Conservation (phyloP, 2,113 vertebrate genomes). For the Brevimyrus niger region DNA sequence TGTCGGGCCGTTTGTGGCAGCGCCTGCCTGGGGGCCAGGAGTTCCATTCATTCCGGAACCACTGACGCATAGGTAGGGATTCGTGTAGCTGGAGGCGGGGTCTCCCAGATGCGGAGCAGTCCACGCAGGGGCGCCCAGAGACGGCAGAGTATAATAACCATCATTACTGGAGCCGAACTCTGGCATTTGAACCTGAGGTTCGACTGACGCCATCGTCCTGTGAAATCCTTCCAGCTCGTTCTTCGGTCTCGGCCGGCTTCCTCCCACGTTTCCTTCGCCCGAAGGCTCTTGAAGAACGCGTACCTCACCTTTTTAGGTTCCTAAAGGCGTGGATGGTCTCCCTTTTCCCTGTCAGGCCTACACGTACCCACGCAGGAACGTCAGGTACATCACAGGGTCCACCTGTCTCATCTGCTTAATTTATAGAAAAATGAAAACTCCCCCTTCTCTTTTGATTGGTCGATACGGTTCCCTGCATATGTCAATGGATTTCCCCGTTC, state of each 20-base stretch:
- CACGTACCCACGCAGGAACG: constrained; percentile 17
- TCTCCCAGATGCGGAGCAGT: constrained; percentile 53
- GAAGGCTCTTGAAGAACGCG: neutral
- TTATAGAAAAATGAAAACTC: constrained; percentile 48
- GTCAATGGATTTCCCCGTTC: neutral
- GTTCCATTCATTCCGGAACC: constrained; percentile 60
- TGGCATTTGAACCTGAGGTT: constrained; percentile 62
- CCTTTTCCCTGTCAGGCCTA: neutral
- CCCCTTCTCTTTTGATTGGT: constrained; percentile 46
- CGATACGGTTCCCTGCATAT: neutral
- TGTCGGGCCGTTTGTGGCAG: constrained; percentile 38
- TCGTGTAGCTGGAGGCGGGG: constrained; percentile 50
- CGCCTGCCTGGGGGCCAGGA: constrained; percentile 35
- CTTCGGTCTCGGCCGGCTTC: constrained; percentile 1
- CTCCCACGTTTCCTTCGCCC: neutral
- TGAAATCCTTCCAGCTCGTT: constrained; percentile 12
- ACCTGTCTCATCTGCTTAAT: constrained; percentile 48
- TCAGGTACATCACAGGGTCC: constrained; percentile 39
- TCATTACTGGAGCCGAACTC: constrained; percentile 80
- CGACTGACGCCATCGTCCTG: constrained; percentile 74
- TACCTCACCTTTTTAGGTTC: neutral
- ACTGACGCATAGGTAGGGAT: constrained; percentile 69
- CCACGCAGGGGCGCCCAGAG: constrained; percentile 57
- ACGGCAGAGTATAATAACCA: constrained; percentile 74
- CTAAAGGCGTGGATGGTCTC: neutral